Evolutionary conservation across 2,113 vertebrate genomes (phyloP).

Genomic region (Bufo gargarizans): DNA sequence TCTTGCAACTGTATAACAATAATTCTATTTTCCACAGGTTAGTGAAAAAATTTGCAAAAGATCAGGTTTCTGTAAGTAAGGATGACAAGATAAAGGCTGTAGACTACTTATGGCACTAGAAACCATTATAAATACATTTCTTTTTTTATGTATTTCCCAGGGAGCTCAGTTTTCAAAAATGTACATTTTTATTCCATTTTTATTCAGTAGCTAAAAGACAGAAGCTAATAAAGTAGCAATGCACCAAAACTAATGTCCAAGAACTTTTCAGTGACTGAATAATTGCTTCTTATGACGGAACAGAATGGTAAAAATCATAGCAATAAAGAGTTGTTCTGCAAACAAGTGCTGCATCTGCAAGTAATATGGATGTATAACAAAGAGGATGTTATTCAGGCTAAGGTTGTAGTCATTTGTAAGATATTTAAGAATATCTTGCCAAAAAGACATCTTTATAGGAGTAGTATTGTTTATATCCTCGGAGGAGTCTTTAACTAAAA

Average conservation of each 20-base stretch:
- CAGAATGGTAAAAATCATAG: not conserved
- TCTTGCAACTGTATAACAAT: too few species aligned
- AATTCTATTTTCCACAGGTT: too few species aligned
- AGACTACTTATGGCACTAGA: not conserved
- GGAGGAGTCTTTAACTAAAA: not conserved
- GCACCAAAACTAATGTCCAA: not conserved
- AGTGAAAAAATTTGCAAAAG: too few species aligned
- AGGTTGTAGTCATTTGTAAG: not conserved
- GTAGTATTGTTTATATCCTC: conserved; percentile 21
- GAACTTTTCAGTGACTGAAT: not conserved
- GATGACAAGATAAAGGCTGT: not conserved
- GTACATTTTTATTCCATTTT: not conserved
- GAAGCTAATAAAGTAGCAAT: not conserved
- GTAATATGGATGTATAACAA: conserved; percentile 19
- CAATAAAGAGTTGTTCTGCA: not conserved
- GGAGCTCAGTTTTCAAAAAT: not conserved
- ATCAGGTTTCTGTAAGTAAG: not conserved
- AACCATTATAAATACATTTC: not conserved
- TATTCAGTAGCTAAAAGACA: not conserved
- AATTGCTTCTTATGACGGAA: not conserved
- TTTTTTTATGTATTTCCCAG: not conserved
- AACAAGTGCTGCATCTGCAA: not conserved
- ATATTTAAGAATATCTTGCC: conserved; percentile 5
- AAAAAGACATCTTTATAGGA: not conserved
- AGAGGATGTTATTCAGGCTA: not conserved